Base-by-base conservation (phyloP, 2,888 invertebrate species). In the Arrhopalites spinosus region DNA sequence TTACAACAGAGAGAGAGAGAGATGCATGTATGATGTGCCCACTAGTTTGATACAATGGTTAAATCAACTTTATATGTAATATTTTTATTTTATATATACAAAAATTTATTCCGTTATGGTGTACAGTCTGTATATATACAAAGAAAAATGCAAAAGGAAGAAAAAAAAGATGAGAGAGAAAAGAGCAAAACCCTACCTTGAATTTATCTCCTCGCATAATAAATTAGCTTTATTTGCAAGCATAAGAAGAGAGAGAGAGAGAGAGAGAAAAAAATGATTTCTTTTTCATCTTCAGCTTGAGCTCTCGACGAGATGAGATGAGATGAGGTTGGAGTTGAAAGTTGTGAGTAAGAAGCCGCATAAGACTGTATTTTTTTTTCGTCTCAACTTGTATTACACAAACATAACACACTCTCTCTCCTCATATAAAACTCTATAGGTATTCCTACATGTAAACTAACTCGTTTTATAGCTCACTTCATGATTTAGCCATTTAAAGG, bases 401-500 rank as follows among this genome's bases (percentile, higher is more conserved):
- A 17, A 53, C 53, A 53, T 17, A 15, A 45, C 50, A 50, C 36
- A 36, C 36, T 36, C 36, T 36, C 5, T 36, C 36, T 36, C 36
- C 11, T 11, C 11, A 11, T 36, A 11, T 36, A 11, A 50, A 53
- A n/a, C 53, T 53, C 53, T n/a, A 53, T 11, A 53, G 23, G 23
- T 17, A 3, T 23, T 53, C 53, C 5, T 20, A 25, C 59, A 25
- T 23, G 59, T 27, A 25, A 59, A 25, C 25, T 25, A 25, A 59
- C 59, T 59, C 2, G 59, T 59, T 36, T 66, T 36, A 50, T 30
- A 53, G 25, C 17, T 29, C 56, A 69, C 23, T 56, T 68, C 71
- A 71, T 71, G 56, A 71, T 71, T 71, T 59, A 36, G 59, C 70
- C 56, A 70, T 70, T 70, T 70, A 30, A 36, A 70, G 71, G 29